Conservation (phyloP, 2,113 vertebrate species). For the Dromas ardeola region DNA sequence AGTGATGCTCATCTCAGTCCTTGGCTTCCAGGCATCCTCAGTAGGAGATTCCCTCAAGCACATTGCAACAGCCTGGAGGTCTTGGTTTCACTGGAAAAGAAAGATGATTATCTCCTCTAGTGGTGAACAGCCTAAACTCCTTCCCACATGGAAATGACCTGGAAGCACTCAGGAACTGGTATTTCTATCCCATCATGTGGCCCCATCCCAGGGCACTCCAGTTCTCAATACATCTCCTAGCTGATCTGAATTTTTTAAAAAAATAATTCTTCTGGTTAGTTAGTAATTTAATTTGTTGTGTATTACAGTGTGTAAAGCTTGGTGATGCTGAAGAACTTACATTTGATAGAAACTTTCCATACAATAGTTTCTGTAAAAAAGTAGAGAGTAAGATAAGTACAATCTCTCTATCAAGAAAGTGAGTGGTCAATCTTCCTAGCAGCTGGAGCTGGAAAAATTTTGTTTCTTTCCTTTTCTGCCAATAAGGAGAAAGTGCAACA, state of each 20-base stretch:
- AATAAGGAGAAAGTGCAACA: background rate
- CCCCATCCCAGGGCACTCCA: background rate
- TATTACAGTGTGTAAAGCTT: background rate
- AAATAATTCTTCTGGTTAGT: background rate
- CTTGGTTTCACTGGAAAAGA: background rate
- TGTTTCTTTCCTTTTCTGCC: background rate
- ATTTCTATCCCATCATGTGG: background rate
- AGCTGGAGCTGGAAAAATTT: background rate
- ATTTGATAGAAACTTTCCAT: background rate
- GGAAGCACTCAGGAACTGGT: background rate
- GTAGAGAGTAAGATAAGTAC: background rate
- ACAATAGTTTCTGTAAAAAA: background rate
- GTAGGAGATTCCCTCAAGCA: background rate
- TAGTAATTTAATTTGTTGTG: background rate
- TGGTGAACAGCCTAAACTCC: background rate
- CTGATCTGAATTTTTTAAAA: fast-evolving
- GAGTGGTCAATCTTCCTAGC: background rate
- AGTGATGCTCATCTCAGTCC: background rate
- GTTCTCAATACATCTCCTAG: background rate
- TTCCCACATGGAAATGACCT: background rate
- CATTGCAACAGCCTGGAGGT: background rate
- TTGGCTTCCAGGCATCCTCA: background rate
- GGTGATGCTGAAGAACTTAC: background rate
- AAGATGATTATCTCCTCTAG: background rate
- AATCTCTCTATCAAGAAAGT: background rate